Percentiles rank a stretch among this genome's conserved stretches.
Conservation (phyloP, 2,113 vertebrate genomes). For the Lynx canadensis region DNA sequence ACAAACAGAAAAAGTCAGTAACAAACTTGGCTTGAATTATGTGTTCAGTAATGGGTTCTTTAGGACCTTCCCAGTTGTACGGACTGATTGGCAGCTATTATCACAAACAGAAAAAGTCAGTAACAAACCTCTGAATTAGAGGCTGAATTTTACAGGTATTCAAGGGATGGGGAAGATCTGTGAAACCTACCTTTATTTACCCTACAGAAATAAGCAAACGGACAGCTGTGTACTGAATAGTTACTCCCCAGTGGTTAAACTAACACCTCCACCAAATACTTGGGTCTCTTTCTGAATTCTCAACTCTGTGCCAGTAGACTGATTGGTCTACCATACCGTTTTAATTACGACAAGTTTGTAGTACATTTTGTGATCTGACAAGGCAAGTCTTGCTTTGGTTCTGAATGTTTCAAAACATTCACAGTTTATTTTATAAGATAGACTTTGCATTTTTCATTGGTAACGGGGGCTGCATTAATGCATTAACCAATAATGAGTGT, state of each 20-base stretch:
- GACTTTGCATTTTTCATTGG: background rate
- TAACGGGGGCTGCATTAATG: background rate
- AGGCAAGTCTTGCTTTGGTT: background rate
- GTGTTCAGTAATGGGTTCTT: fast-evolving
- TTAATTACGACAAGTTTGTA: background rate
- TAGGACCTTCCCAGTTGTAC: background rate
- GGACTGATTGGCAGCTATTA: background rate
- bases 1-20: too few relatives aligned
- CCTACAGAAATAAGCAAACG: background rate
- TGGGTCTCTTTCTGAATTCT: background rate
- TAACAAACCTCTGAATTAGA: background rate
- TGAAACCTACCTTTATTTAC: background rate
- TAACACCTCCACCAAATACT: fast-evolving
- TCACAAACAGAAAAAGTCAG: too few relatives aligned
- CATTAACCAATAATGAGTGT: background rate
- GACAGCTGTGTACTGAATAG: fast-evolving
- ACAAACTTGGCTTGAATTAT: background rate
- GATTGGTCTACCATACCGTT: too few relatives aligned
- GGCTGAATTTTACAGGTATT: background rate
- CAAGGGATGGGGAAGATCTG: too few relatives aligned
- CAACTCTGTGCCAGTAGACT: fast-evolving
- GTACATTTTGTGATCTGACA: background rate
- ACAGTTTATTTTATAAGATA: background rate
- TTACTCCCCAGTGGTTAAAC: fast-evolving
- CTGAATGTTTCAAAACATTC: background rate